Percentiles rank a stretch among this genome's conserved stretches.
Conservation (phyloP, 2,113 vertebrate genomes). For the Sinocyclocheilus anshuiensis region DNA sequence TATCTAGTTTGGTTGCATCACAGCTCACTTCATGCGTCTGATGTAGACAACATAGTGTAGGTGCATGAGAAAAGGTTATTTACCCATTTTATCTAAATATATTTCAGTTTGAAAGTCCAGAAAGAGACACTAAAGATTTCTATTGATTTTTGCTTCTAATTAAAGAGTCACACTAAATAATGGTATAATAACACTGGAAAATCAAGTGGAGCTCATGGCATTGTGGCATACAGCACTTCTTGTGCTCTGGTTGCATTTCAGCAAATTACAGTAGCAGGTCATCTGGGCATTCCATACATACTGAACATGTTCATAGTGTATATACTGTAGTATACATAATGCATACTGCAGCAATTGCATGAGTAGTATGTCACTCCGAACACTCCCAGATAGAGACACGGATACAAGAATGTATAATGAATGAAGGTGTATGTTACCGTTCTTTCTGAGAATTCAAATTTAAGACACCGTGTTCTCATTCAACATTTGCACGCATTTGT, state of each 20-base stretch:
- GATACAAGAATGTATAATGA: slow-evolving; percentile 17
- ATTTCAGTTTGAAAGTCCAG: background rate
- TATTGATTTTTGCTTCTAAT: background rate
- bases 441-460: slow-evolving; percentile 11
- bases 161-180: background rate
- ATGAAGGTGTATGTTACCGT: slow-evolving; percentile 1
- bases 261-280: background rate
- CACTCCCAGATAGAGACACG: background rate
- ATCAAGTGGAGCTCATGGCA: background rate
- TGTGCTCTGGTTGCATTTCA: background rate
- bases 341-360: background rate
- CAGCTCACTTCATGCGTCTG: background rate
- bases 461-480: slow-evolving; percentile 7
- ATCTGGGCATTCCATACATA: background rate
- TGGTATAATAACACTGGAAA: background rate
- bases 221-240: background rate
- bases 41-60: background rate
- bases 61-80: background rate
- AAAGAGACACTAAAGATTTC: background rate
- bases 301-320: background rate
- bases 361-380: background rate
- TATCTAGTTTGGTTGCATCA: background rate
- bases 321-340: background rate
- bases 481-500: background rate
- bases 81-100: background rate